Conservation (phyloP, 2,797 vertebrate genomes). For the Lagorchestes hirsutus region DNA sequence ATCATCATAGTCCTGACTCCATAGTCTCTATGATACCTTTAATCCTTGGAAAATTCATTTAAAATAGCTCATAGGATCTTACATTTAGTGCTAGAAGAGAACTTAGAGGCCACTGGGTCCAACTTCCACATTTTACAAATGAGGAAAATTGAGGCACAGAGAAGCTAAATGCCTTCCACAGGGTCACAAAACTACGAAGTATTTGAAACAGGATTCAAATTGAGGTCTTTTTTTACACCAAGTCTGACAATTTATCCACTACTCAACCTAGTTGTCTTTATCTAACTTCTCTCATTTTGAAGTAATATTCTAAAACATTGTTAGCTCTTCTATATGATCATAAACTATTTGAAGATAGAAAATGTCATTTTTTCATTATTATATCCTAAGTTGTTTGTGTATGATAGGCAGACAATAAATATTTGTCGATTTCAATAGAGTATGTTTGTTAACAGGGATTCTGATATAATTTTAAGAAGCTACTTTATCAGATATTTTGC, state of each 20-base stretch:
- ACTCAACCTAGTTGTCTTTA: neutral
- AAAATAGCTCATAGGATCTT: neutral
- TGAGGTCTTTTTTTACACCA: neutral
- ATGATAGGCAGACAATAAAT: neutral
- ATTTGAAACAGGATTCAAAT: neutral
- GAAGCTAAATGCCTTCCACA: neutral
- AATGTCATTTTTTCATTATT: neutral
- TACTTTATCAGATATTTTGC: neutral
- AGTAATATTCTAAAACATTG: neutral
- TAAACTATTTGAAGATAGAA: neutral
- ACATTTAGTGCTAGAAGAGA: neutral
- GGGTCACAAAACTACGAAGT: neutral
- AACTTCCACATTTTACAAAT: neutral
- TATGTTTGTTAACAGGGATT: neutral
- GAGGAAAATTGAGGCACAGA: neutral
- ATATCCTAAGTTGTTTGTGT: neutral
- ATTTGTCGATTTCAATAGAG: neutral
- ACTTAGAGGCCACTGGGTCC: neutral
- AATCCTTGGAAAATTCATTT: neutral
- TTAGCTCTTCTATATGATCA: neutral
- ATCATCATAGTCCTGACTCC: neutral
- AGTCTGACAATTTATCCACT: neutral
- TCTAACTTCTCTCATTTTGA: neutral
- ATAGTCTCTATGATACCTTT: neutral
- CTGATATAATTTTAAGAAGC: neutral